phyloP scores from a whole-genome alignment of 2,797 vertebrate species.

The Sphaeramia orbicularis region DNA sequence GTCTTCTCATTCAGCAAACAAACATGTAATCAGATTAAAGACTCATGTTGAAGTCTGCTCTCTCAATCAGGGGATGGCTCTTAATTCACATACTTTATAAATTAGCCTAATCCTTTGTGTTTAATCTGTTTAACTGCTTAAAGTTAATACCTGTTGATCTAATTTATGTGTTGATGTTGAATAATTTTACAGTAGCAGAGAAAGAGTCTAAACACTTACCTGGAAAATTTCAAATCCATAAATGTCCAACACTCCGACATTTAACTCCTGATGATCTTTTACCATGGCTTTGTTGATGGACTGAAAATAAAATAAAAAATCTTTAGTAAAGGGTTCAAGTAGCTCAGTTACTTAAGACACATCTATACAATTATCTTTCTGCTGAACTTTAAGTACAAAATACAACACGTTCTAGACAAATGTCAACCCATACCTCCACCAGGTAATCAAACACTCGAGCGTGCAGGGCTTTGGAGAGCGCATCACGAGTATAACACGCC shows the following conservation, averaged over 20 bases:
- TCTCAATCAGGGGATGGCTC: constrained; percentile 67
- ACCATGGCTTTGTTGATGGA: constrained; percentile 98
- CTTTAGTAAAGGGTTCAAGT: not conserved
- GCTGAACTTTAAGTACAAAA: not conserved
- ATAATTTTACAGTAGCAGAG: constrained; percentile 5
- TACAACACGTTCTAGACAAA: not conserved
- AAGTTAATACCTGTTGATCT: constrained; percentile 61
- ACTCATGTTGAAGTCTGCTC: constrained; percentile 50
- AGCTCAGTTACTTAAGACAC: not conserved
- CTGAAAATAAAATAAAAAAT: constrained; percentile 80
- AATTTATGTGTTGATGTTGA: constrained; percentile 42
- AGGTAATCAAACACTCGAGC: constrained; percentile 94
- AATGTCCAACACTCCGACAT: constrained; percentile 96
- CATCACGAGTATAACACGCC: constrained; percentile 96
- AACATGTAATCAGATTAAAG: constrained; percentile 67
- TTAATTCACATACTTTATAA: constrained; percentile 68
- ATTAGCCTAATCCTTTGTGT: constrained; percentile 61
- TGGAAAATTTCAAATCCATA: constrained; percentile 99
- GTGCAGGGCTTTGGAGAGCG: constrained; percentile 95
- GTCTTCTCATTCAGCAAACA: too few relatives aligned
- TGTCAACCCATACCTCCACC: constrained; percentile 90
- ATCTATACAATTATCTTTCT: not conserved
- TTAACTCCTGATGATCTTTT: constrained; percentile 95
- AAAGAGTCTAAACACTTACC: constrained; percentile 79
- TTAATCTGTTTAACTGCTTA: constrained; percentile 72